Percentiles rank a stretch among this genome's conserved stretches.
Evolutionary conservation across 1,140 invertebrate species (phyloP).

Genomic region (Tetranychus urticae): DNA sequence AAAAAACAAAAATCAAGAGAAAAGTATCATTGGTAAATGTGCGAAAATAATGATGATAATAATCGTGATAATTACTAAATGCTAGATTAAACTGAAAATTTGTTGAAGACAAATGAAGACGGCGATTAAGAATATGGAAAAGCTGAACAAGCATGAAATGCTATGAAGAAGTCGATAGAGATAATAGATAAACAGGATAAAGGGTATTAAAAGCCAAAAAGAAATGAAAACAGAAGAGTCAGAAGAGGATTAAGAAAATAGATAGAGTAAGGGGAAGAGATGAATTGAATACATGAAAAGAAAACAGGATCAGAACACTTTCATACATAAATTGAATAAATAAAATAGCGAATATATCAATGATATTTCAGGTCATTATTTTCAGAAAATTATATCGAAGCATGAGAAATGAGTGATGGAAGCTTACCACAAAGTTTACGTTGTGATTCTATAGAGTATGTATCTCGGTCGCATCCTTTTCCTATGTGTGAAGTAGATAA

Average conservation of each 20-base stretch:
- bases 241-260: background rate
- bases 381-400: too few relatives aligned
- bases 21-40: background rate
- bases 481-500: conserved; percentile 60
- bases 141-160: too few relatives aligned
- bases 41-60: too few relatives aligned
- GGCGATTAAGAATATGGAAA: too few relatives aligned
- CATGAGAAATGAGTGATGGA: too few relatives aligned
- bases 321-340: too few relatives aligned
- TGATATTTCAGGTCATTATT: too few relatives aligned
- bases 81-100: too few relatives aligned
- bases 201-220: background rate
- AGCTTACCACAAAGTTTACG: conserved; percentile 55
- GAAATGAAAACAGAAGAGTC: background rate
- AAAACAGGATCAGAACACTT: background rate
- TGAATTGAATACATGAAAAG: background rate
- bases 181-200: background rate
- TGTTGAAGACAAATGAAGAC: too few relatives aligned
- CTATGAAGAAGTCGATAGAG: too few relatives aligned
- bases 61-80: too few relatives aligned
- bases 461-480: conserved; percentile 68
- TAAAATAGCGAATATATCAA: too few relatives aligned
- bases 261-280: background rate
- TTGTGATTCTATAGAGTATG: conserved; percentile 63
- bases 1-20: background rate